Base-by-base conservation (phyloP, 23 tunicate genomes). In the Corella eumyota region DNA sequence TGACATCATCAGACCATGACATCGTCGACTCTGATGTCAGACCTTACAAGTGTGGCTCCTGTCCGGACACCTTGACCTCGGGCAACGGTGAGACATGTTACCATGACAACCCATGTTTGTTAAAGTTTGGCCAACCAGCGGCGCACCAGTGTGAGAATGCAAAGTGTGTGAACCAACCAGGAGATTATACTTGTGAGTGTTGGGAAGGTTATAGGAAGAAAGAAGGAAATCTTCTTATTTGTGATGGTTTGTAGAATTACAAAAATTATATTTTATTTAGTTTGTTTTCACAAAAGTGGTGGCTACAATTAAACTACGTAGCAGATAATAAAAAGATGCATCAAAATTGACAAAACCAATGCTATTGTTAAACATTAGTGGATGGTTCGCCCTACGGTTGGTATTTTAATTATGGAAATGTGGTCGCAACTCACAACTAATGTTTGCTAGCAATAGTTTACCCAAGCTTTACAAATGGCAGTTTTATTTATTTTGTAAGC, bases 81-180 rank as follows among this genome's bases (percentile, higher is more conserved):
- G 84, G 94, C 5, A 69, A 85, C 45, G 94, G 94, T 13, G 94
- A 85, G 47, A 55, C 78, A 22, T 85, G 94, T 76, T 85, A 53
- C 78, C 78, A 85, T 60, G 78, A 69, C 64, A 85, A 85, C 68
- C 84, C 77, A 7, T 85, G 94, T 73, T 29, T 70, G 45, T 29
- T 31, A 3, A 29, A 49, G 6, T 24, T 45, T 25, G 74, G 59
- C 9, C 38, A 37, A 11, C 61, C 47, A 30, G 60, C 32, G 22
- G 26, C 61, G 0, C 69, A 67, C 69, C 23, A 68, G 45, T 85
- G 94, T 47, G 44, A 30, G 52, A 85, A 85, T 40, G 83, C 94
- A 0, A 60, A 45, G 35, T 85, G 94, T 48, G 29, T 68, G 1
- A 56, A 85, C 45, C 51, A 50, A 30, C 67, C 68, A 5, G 29